Base-by-base conservation (phyloP, 2,113 vertebrate genomes). In the Suncus etruscus region DNA sequence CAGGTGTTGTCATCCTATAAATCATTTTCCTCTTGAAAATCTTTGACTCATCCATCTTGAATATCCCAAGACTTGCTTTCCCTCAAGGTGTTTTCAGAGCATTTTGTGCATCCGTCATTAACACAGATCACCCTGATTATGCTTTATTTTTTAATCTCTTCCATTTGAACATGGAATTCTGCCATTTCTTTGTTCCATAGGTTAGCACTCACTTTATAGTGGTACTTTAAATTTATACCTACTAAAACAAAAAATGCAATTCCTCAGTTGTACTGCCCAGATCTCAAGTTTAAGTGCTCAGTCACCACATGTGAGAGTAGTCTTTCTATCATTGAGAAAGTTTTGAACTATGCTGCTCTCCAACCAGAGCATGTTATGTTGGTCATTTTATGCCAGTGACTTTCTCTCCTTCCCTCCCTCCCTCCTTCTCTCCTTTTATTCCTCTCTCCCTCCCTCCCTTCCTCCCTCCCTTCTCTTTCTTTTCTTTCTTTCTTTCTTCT, bases 141-240 rank as follows among this genome's bases (percentile, higher is more conserved):
- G 45, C 45, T 0, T 45, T 65, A 16, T 11, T 3, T 20, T 0
- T 7, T 10, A 61, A 11, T 47, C 50, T 85, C n/a, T n/a, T 54
- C 32, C 61, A 29, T 70, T 27, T 70, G 20, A 75, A 65, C n/a
- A 63, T 48, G 31, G 72, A 18, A 50, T 47, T 89, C 78, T 61
- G 85, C 47, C 83, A 8, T 66, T 89, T 4, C 4, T 8, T 39
- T 69, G 14, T 65, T n/a, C 29, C 50, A 2, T n/a, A 61, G 66
- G 11, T 11, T 32, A 61, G 24, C 32, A 45, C 32, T 76, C 4
- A 6, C 11, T 15, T 10, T 25, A 8, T 14, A 11, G 39, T 48
- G 25, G 48, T 2, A 25, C 47, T 45, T 82, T 72, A 63, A 77
- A 75, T 91, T 83, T 66, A 77, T 81, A 83, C n/a, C 73, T 48